Evolutionary conservation across 2,888 invertebrate species (phyloP), one percentile per base, ranked within the genome.

Genomic region (Cosmia trapezina): DNA sequence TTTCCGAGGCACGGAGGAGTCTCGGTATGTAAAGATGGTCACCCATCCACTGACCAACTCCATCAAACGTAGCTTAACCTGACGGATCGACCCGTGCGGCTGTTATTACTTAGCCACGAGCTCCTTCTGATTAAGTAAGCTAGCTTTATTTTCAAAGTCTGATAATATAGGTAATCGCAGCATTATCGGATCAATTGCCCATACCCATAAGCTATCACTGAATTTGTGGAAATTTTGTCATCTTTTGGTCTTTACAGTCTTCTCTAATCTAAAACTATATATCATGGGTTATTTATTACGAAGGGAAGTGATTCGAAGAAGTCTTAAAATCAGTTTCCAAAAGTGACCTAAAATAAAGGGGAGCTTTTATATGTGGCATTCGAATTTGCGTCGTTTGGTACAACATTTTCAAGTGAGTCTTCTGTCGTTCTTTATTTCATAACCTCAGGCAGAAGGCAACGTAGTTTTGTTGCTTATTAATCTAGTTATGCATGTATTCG

Each of bases 391-490:
- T 70, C n/a, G 7, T 2, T 41, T 47, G 6, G 12, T 2, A 28
- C 28, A 62, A 12, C 6, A 43, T 11, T 47, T 33, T 28, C 17
- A 14, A 60, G 45, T 69, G 37, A 43, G 57, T 17, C 53, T 81
- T 81, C 84, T 84, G 67, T 17, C 0, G 6, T 22, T 75, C 53
- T 43, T 80, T 64, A 61, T 70, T 47, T 61, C 2, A 19, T 57
- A 3, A 14, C 61, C 60, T 28, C 28, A 47, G 61, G 51, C 66
- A 73, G 17, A 73, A 64, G 41, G 43, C 76, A 62, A 73, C 73
- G 43, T 69, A 61, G 62, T 81, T 73, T 61, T 63, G 71, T 76
- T 69, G 68, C 82, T 76, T 74, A 79, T 71, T 79, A 69, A 68
- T 70, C 41, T 73, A 41, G 62, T 66, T 76, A 73, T 54, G 60